A percentile compares a stretch with the other conserved stretches of the same genome.
These are phyloP conservation scores for Agelas oroides DNA, from an alignment of 37 sponge, comb jelly and placozoan species.

Conservation along the genomic window DNA sequence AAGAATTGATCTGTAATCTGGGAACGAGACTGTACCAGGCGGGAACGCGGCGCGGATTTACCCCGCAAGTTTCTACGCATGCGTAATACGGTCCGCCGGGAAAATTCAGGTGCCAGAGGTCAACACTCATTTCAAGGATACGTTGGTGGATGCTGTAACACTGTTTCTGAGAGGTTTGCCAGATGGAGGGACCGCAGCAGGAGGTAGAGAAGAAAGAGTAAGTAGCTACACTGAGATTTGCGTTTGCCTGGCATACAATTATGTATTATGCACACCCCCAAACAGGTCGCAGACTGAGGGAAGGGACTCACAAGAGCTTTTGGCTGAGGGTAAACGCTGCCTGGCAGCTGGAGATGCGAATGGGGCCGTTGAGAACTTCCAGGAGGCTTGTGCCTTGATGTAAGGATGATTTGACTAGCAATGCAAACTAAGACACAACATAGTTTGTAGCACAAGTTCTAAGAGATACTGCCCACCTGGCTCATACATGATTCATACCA, in stretches of 20 bases:
- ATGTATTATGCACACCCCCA: neutral
- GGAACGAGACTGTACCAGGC: too few relatives aligned
- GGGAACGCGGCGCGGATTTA: too few relatives aligned
- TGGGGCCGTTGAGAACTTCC: slow-evolving; percentile 50
- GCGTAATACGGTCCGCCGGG: neutral
- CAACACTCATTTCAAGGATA: too few relatives aligned
- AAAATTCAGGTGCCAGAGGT: slow-evolving; percentile 13
- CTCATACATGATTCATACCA: too few relatives aligned
- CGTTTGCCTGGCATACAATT: neutral
- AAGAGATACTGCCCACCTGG: too few relatives aligned
- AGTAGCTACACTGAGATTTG: neutral
- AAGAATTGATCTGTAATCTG: too few relatives aligned
- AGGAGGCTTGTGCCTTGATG: slow-evolving; percentile 56
- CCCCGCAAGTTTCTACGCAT: slow-evolving; percentile 15
- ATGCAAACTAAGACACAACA: too few relatives aligned
- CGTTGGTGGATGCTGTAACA: too few relatives aligned
- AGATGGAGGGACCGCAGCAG: neutral
- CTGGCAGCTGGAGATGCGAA: slow-evolving; percentile 53
- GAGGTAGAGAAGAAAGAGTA: neutral
- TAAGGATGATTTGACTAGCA: slow-evolving; percentile 30
- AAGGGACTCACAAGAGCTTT: slow-evolving; percentile 22
- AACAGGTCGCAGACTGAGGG: neutral
- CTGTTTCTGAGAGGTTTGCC: too few relatives aligned
- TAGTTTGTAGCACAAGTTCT: too few relatives aligned
- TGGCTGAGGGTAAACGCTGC: slow-evolving; percentile 57